A percentile compares a stretch with the other conserved stretches of the same genome.
Conservation (phyloP, 2,888 invertebrate genomes). For the Sesia bembeciformis region DNA sequence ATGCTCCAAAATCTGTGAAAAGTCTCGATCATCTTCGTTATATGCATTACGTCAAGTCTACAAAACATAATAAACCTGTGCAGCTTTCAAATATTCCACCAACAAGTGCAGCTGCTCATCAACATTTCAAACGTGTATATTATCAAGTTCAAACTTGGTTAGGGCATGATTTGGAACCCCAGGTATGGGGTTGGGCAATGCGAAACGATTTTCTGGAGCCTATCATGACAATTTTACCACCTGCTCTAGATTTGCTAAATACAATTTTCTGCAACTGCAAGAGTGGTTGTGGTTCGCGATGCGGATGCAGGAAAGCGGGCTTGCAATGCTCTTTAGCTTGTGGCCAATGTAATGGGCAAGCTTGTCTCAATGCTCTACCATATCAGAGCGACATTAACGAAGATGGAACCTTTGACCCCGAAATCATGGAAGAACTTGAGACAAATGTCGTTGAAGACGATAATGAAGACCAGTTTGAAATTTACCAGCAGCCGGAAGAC, state of each 20-base stretch:
- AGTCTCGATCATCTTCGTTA: constrained; percentile 14
- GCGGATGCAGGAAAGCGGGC: constrained; percentile 12
- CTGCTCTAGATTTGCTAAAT: constrained; percentile 5
- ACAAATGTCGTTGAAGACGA: constrained; percentile 16
- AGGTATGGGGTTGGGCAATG: constrained; percentile 11
- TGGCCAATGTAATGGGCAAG: constrained; percentile 5
- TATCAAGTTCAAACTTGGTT: constrained; percentile 13
- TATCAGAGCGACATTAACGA: constrained; percentile 1
- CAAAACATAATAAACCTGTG: constrained; percentile 27
- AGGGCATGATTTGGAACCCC: constrained; percentile 12
- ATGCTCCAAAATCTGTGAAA: constrained; percentile 22
- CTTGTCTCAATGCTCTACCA: constrained; percentile 3
- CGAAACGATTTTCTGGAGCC: constrained; percentile 11
- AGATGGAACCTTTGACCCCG: constrained; percentile 1
- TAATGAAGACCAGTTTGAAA: no score
- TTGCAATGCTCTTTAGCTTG: constrained; percentile 15
- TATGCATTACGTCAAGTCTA: constrained; percentile 19
- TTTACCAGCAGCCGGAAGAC: no score
- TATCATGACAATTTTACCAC: constrained; percentile 10
- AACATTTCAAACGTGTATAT: constrained; percentile 12
- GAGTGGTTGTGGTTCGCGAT: constrained; percentile 10
- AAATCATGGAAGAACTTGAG: constrained; percentile 1
- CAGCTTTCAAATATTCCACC: constrained; percentile 25
- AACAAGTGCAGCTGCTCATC: constrained; percentile 20
- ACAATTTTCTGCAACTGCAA: constrained; percentile 9